phyloP scores from a whole-genome alignment of 2,797 vertebrate genomes.

The Rhinogobio ventralis region DNA sequence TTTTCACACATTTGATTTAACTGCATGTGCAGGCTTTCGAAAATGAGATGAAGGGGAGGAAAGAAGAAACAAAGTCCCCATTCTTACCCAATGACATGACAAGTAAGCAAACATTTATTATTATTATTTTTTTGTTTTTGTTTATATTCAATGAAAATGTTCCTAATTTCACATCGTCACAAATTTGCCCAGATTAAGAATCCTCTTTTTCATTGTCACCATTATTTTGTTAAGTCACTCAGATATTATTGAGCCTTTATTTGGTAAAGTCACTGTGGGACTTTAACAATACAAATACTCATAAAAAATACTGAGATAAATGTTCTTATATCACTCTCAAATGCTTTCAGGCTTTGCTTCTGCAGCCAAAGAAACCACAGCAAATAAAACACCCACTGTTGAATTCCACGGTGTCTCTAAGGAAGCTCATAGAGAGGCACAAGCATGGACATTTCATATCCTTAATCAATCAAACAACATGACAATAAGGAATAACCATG shows the following conservation, averaged over 20 bases:
- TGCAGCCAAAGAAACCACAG: background rate
- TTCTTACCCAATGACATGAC: background rate
- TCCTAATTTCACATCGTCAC: background rate
- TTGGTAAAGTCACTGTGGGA: too few relatives aligned
- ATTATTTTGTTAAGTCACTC: too few relatives aligned
- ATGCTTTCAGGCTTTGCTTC: constrained; percentile 14
- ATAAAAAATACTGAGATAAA: background rate
- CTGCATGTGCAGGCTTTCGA: constrained; percentile 70
- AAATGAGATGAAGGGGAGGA: background rate
- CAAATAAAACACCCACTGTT: constrained; percentile 49
- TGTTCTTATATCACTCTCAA: background rate
- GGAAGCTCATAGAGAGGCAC: constrained; percentile 74
- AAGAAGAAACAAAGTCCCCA: background rate
- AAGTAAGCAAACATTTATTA: constrained; percentile 15
- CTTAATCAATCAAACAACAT: constrained; percentile 42
- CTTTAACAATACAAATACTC: background rate
- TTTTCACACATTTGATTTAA: background rate
- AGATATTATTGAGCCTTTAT: too few relatives aligned
- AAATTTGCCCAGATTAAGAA: too few relatives aligned
- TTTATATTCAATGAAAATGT: background rate
- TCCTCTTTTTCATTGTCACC: too few relatives aligned
- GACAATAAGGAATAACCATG: constrained; percentile 81
- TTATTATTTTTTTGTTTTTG: too few relatives aligned
- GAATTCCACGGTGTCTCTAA: constrained; percentile 51
- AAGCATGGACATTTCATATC: constrained; percentile 70